Evolutionary conservation across 92 coral and sea anemone genomes (phyloP).

Genomic region (Zoanthus sansibaricus): DNA sequence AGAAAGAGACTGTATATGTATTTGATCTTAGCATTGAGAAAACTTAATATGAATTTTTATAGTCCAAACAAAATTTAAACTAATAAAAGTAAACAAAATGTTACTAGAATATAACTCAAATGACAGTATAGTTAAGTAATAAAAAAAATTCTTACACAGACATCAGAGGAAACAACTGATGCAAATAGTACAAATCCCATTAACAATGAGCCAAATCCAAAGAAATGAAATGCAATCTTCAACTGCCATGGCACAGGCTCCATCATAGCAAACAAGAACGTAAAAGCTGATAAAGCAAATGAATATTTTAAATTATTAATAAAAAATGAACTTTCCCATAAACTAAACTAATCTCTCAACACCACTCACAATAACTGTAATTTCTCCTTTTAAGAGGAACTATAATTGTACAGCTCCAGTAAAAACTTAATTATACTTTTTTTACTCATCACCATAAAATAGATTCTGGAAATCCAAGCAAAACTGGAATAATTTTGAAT

Average conservation of each 20-base stretch:
- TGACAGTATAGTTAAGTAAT: neutral
- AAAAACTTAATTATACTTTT: too few relatives aligned
- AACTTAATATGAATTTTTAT: too few relatives aligned
- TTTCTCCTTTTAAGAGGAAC: too few relatives aligned
- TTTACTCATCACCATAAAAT: too few relatives aligned
- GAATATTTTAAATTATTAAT: neutral
- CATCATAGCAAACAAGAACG: constrained; percentile 94
- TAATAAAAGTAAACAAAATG: too few relatives aligned
- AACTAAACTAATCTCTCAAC: neutral
- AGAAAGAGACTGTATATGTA: too few relatives aligned
- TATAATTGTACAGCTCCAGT: too few relatives aligned
- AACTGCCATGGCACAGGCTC: constrained; percentile 99
- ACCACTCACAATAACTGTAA: neutral
- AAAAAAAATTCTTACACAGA: constrained; percentile 73
- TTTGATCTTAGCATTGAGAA: too few relatives aligned
- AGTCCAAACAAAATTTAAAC: too few relatives aligned
- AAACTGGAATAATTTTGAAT: too few relatives aligned
- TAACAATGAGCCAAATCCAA: constrained; percentile 96
- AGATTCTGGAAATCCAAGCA: too few relatives aligned
- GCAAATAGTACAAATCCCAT: constrained; percentile 98
- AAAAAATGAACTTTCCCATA: neutral
- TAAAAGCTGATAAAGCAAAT: constrained; percentile 73
- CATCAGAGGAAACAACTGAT: constrained; percentile 77
- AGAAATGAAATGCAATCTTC: constrained; percentile 98
- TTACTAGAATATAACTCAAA: too few relatives aligned